Percentiles rank a stretch among this genome's conserved stretches.
These are phyloP conservation scores for Cepaea hortensis DNA, from an alignment of 2,888 invertebrate genomes.

Conservation along the genomic window DNA sequence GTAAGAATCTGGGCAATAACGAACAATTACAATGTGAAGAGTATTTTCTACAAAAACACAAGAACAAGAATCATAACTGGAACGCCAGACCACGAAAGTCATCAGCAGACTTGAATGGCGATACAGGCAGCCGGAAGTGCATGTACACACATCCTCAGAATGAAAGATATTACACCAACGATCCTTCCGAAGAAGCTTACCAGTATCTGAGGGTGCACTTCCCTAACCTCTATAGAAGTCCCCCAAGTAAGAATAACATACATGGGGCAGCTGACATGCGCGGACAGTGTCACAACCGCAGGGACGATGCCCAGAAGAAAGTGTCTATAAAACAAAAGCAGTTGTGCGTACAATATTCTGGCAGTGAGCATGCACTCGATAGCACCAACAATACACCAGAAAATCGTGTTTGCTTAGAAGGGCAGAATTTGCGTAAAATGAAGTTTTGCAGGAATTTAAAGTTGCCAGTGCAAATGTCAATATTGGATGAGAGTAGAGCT, in stretches of 20 bases:
- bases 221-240: neutral
- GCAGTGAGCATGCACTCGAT: too few species aligned
- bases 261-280: too few species aligned
- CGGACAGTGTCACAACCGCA: too few species aligned
- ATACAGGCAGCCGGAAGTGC: neutral
- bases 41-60: too few species aligned
- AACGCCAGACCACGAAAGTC: neutral
- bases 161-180: neutral
- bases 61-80: constrained; percentile 2
- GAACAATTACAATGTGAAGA: neutral
- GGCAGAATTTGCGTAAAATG: neutral
- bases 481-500: too few species aligned
- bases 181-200: constrained; percentile 22
- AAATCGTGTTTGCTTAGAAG: too few species aligned
- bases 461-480: neutral
- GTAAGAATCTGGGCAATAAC: neutral
- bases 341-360: neutral
- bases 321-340: neutral
- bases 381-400: too few species aligned
- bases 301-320: neutral
- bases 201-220: constrained; percentile 2
- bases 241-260: neutral
- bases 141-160: neutral
- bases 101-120: neutral
- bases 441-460: neutral